Evolutionary conservation across 2,888 invertebrate genomes (phyloP), one percentile per base, ranked within the genome.

Genomic region (Eupsilia transversa): DNA sequence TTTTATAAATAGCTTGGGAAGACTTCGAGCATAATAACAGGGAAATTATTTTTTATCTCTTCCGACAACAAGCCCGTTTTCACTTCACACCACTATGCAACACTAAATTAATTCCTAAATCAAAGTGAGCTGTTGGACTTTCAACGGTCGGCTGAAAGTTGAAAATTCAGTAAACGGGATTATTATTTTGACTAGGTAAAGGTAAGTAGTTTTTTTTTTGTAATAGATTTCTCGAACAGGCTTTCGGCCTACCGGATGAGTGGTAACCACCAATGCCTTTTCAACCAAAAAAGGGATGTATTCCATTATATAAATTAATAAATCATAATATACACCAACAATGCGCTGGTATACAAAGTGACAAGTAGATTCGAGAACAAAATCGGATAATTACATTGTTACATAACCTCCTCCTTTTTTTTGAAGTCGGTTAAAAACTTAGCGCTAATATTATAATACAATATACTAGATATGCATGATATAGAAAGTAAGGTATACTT

Each of bases 401-500:
- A 74, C 57, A 73, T 80, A 41, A 54, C 80, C 74, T 46, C 43
- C 30, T 54, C 33, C 27, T 73, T 46, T n/a, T n/a, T 49, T 60
- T 33, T 10, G 46, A 77, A 76, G 46, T 76, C 38, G 17, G 54
- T 61, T 27, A 71, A 57, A 49, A 84, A 81, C 77, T 75, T 78
- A 78, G 56, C 14, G 27, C 87, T 86, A 84, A 64, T 33, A 80
- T 73, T 80, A 83, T 59, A 57, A 67, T 73, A 83, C 52, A 82
- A 78, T 71, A 57, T 60, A 66, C 74, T 81, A 85, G 83, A 82
- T 87, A 82, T 85, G 82, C 79, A 69, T 49, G n/a, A 67, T 72
- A 67, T 59, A 77, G n/a, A 80, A 83, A 72, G 52, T 74, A 76
- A 74, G 83, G 81, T 87, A 80, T 80, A 79, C 74, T 79, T 79